Evolutionary conservation across 2,797 vertebrate species (phyloP), one percentile per base, ranked within the genome.

Genomic region (Hydrolagus colliei): DNA sequence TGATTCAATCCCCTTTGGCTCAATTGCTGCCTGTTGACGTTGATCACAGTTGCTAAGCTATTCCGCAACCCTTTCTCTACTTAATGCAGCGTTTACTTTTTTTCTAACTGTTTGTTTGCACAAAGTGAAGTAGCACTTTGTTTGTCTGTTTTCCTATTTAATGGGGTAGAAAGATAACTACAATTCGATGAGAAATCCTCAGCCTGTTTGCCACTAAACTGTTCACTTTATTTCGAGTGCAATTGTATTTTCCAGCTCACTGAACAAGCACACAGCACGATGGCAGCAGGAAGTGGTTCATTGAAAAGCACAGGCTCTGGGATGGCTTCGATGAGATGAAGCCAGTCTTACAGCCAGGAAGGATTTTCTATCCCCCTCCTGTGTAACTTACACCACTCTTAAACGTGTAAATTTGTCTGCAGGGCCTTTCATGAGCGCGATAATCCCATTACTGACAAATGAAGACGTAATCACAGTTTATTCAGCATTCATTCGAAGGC

Each of bases 391-490:
- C 92, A 93, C 93, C 89, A 86, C 89, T 91, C 87, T 89, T 92
- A 93, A 94, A 93, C 92, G 87, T 90, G 90, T 94, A 92, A 90
- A 90, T 91, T 94, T 90, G 89, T 87, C 89, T 84, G 90, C 89
- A 88, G 91, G 90, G 88, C 90, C 90, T 93, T 95, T 95, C 93
- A 91, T 88, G 89, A 89, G 89, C 87, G 32, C 87, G 89, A 88
- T 97, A 97, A 97, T 97, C 96, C 94, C 92, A 94, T 97, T 96
- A 95, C 79, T 87, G 89, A 89, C 94, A 93, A 95, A 96, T 96
- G 93, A 96, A 97, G 96, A 96, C 92, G 91, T 94, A 91, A 92
- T 93, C 93, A 85, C 91, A 89, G 90, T 92, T 91, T 90, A 92
- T 92, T 93, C 91, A 87, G 92, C 91, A 88, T 88, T 91, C 22